Evolutionary conservation across 2,113 vertebrate species (phyloP).

Genomic region (Anguilla rostrata): DNA sequence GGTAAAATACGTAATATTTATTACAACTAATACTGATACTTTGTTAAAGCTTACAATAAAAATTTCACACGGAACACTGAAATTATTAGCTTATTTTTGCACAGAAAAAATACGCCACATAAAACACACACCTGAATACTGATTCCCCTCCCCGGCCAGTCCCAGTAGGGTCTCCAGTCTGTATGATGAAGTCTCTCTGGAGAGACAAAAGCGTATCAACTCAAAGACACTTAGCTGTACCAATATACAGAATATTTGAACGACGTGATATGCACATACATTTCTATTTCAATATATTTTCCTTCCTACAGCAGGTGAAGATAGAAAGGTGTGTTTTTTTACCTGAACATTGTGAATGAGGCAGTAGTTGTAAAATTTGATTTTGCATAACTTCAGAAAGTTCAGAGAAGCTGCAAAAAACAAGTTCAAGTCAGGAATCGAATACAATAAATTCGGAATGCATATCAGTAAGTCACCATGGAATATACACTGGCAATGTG

Average conservation of each 20-base stretch:
- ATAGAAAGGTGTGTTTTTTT: conserved; percentile 31
- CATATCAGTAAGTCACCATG: background rate
- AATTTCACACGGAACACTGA: background rate
- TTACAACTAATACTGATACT: background rate
- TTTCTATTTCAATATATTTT: background rate
- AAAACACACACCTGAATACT: conserved; percentile 81
- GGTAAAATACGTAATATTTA: background rate
- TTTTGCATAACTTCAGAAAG: conserved; percentile 97
- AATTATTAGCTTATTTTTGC: background rate
- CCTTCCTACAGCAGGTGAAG: background rate
- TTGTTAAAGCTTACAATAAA: background rate
- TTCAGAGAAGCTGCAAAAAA: conserved; percentile 82
- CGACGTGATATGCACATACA: background rate
- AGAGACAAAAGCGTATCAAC: conserved; percentile 5
- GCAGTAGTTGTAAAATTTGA: conserved; percentile 96
- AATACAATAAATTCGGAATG: background rate
- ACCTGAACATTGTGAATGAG: conserved; percentile 97
- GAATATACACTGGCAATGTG: background rate
- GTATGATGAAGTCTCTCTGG: conserved; percentile 93
- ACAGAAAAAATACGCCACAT: background rate
- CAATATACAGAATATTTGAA: background rate
- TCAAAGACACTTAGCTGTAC: background rate
- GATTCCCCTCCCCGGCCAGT: conserved; percentile 94
- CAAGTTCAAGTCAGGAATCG: conserved; percentile 18
- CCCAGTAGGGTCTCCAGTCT: conserved; percentile 92